Evolutionary conservation across 1,140 invertebrate genomes (phyloP).

Genomic region (Achatina immaculata): DNA sequence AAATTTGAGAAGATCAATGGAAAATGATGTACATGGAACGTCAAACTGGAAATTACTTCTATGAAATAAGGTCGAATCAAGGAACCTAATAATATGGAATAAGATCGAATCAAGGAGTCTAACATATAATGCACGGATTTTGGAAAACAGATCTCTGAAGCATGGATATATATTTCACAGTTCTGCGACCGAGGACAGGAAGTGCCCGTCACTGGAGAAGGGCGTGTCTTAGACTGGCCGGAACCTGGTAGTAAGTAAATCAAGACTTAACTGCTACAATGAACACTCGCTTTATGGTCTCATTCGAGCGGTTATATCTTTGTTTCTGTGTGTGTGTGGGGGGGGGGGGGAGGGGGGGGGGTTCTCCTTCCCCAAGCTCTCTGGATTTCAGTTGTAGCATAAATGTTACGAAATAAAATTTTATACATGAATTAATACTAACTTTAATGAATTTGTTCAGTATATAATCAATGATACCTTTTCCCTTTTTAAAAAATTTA

Average conservation of each 20-base stretch:
- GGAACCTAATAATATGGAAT: too few relatives aligned
- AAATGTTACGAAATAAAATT: not conserved
- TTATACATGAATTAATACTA: not conserved
- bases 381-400: not conserved
- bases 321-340: not conserved
- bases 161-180: not conserved
- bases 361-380: not conserved
- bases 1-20: too few relatives aligned
- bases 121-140: too few relatives aligned
- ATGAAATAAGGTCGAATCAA: too few relatives aligned
- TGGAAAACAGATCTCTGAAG: not conserved
- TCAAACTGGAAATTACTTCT: too few relatives aligned
- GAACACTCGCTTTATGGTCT: not conserved
- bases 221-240: not conserved
- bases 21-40: too few relatives aligned
- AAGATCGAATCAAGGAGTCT: too few relatives aligned
- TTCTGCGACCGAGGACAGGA: not conserved
- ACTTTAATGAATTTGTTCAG: not conserved
- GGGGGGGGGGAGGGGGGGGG: too few relatives aligned
- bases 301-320: not conserved
- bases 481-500: not conserved
- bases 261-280: not conserved
- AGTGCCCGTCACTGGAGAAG: not conserved
- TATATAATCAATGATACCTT: not conserved
- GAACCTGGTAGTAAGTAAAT: not conserved